Evolutionary conservation across 2,888 invertebrate species (phyloP), one percentile per base, ranked within the genome.

Genomic region (Lepidonotus clava): DNA sequence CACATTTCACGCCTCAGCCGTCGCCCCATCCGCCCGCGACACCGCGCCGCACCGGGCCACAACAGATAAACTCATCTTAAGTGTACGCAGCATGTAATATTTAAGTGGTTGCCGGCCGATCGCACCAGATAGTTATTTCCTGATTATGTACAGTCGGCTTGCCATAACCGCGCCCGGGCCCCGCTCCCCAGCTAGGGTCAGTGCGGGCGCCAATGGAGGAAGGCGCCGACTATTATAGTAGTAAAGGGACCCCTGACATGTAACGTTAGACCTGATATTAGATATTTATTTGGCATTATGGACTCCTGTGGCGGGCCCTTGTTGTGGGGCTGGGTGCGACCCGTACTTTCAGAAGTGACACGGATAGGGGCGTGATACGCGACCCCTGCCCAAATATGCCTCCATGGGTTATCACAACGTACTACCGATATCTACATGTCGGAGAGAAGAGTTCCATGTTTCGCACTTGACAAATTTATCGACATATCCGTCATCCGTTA

Each of bases 11-110:
- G 71, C 38, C 36, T 38, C 36, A 24, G 36, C 14, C 71, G 71
- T 18, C 36, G 11, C 28, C 8, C 71, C 71, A 71, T 38, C 38
- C 36, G 71, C 24, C 21, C 71, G 46, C 71, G 36, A 5, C 71
- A 71, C 71, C 38, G 38, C 34, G 36, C 36, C 36, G 71, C 71
- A 71, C 71, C 36, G 38, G 71, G 66, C 71, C 36, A 71, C 71
- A 71, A 71, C 71, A 71, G 71, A 71, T 71, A 71, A 71, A 71
- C 71, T 38, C 71, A 71, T 71, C 71, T 71, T 71, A 71, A 71
- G 71, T 71, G 71, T 71, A 71, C 71, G 21, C 11, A 34, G 36
- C 71, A 71, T 71, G 71, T 71, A 71, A 71, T 71, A 71, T 71
- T 71, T 71, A 71, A 71, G 38, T 71, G 36, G 38, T 71, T 71